Evolutionary conservation across 2,797 vertebrate species (phyloP).

Genomic region (Phoebastria nigripes): DNA sequence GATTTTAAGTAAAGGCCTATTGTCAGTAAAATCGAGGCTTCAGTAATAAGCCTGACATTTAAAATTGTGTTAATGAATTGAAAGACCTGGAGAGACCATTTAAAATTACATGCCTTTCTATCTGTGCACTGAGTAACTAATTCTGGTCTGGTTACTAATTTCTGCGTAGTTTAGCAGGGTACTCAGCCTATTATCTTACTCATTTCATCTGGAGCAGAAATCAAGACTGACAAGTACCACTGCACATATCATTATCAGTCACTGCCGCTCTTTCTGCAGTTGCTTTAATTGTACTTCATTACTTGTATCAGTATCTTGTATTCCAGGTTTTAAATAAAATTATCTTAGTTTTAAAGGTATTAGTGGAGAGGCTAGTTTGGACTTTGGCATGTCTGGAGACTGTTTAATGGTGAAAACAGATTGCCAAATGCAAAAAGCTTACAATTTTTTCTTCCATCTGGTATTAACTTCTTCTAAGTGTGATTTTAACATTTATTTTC

Average conservation of each 20-base stretch:
- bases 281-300: neutral
- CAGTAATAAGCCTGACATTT: slow-evolving; percentile 28
- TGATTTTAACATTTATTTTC: neutral
- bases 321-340: neutral
- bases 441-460: neutral
- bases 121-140: neutral
- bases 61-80: slow-evolving; percentile 19
- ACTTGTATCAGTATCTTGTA: neutral
- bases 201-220: neutral
- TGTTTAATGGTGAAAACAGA: neutral
- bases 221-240: neutral
- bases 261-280: neutral
- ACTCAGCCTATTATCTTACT: neutral
- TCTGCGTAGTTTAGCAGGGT: neutral
- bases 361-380: neutral
- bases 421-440: neutral
- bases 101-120: neutral
- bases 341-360: neutral
- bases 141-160: slow-evolving; percentile 10
- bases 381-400: neutral
- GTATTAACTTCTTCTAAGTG: neutral
- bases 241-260: neutral
- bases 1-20: slow-evolving; percentile 9
- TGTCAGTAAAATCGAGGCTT: slow-evolving; percentile 1
- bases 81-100: neutral